These are phyloP conservation scores for Syncerus caffer DNA, from an alignment of 2,797 vertebrate species.

Conservation along the genomic window DNA sequence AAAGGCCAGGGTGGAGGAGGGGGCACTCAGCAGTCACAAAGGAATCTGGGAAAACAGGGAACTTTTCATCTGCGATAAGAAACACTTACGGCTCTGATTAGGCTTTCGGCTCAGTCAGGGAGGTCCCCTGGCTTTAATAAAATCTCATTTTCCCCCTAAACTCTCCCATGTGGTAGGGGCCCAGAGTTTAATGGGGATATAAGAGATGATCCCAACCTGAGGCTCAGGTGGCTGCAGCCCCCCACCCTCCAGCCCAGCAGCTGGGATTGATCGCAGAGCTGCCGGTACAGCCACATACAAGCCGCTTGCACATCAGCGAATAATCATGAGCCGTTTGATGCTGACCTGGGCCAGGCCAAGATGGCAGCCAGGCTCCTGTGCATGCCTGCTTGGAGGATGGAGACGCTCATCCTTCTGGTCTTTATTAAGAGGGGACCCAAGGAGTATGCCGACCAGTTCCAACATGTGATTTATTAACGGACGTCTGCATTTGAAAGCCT, in stretches of 20 bases:
- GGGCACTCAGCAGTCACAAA: slow-evolving; percentile 50
- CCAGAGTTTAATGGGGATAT: slow-evolving; percentile 79
- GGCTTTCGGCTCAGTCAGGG: slow-evolving; percentile 75
- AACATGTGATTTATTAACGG: slow-evolving; percentile 29
- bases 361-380: slow-evolving; percentile 32
- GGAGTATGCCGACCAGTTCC: neutral
- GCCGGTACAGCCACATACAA: neutral
- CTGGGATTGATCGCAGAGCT: slow-evolving; percentile 49
- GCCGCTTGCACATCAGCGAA: neutral
- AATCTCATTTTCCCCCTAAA: slow-evolving; percentile 83
- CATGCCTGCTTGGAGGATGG: neutral
- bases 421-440: slow-evolving; percentile 44
- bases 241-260: slow-evolving; percentile 42
- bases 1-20: neutral
- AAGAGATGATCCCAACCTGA: slow-evolving; percentile 82
- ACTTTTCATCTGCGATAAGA: slow-evolving; percentile 80
- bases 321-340: neutral
- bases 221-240: slow-evolving; percentile 78
- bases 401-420: neutral
- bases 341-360: slow-evolving; percentile 50
- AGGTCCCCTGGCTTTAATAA: slow-evolving; percentile 84
- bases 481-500: slow-evolving; percentile 48
- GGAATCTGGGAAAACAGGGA: slow-evolving; percentile 73
- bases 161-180: slow-evolving; percentile 80
- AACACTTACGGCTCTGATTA: slow-evolving; percentile 74